Evolutionary conservation across 2,113 vertebrate genomes (phyloP).

Genomic region (Myrmophylax atrothorax): DNA sequence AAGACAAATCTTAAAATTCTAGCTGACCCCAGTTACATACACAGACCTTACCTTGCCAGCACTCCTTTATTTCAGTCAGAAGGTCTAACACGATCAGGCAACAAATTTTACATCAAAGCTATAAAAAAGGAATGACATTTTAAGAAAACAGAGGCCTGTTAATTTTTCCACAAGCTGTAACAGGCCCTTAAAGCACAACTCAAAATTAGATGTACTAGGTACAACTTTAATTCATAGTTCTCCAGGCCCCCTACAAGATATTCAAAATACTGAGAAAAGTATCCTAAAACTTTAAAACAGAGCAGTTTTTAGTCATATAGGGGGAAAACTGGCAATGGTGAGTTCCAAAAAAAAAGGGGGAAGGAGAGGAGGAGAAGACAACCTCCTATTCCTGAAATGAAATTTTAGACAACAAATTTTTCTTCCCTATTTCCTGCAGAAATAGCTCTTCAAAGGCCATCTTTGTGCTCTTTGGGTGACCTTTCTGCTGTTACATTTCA

Average conservation of each 20-base stretch:
- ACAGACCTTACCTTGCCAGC: background rate
- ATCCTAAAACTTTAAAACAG: background rate
- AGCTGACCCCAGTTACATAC: background rate
- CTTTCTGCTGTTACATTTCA: constrained; percentile 19
- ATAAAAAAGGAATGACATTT: constrained; percentile 38
- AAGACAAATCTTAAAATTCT: background rate
- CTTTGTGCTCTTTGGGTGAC: constrained; percentile 10
- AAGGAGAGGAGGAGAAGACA: background rate
- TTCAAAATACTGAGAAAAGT: background rate
- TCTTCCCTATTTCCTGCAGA: constrained; percentile 2
- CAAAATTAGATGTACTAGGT: background rate
- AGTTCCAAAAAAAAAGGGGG: background rate
- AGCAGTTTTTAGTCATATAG: background rate
- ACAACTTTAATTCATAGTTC: background rate
- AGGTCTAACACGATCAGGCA: background rate
- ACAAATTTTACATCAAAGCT: background rate
- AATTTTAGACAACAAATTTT: background rate
- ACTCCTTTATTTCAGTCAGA: background rate
- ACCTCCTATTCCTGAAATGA: background rate
- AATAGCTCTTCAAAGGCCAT: constrained; percentile 36
- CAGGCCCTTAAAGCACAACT: background rate
- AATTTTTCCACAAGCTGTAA: constrained; percentile 17
- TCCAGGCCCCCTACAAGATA: background rate
- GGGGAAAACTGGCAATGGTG: background rate
- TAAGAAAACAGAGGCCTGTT: constrained; percentile 10